Percentiles rank a stretch among this genome's conserved stretches.
These are phyloP conservation scores for Maniola jurtina DNA, from an alignment of 1,140 invertebrate genomes.

Conservation along the genomic window DNA sequence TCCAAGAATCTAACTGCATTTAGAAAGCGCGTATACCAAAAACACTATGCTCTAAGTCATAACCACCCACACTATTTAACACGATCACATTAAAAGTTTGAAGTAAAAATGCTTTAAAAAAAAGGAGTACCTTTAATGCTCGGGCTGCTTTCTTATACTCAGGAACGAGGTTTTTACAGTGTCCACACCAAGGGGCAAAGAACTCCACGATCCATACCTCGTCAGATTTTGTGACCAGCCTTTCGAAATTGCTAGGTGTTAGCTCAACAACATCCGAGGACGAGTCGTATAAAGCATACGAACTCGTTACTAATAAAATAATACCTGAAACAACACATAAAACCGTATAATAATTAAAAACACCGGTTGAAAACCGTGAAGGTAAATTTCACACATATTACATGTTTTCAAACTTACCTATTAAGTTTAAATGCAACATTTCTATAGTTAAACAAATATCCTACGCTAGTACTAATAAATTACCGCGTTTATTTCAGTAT, in stretches of 20 bases:
- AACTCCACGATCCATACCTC: conserved; percentile 96
- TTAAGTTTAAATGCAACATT: conserved; percentile 54
- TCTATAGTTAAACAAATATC: conserved; percentile 34
- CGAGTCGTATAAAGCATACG: conserved; percentile 87
- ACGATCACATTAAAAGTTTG: too few relatives aligned
- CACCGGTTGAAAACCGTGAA: conserved; percentile 45
- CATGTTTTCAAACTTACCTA: conserved; percentile 67
- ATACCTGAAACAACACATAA: conserved; percentile 56
- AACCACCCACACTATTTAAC: too few relatives aligned
- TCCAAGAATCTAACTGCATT: too few relatives aligned
- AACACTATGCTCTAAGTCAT: too few relatives aligned
- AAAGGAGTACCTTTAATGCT: conserved; percentile 86
- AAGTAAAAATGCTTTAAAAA: too few relatives aligned
- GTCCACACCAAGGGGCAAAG: conserved; percentile 96
- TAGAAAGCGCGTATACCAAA: too few relatives aligned
- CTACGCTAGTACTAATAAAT: conserved; percentile 15
- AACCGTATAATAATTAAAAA: conserved; percentile 33
- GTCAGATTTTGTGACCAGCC: conserved; percentile 90
- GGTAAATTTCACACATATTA: conserved; percentile 44
- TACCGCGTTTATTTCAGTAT: conserved; percentile 19
- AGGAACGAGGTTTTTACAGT: conserved; percentile 89
- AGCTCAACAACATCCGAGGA: conserved; percentile 94
- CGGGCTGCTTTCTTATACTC: conserved; percentile 94
- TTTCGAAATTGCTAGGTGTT: conserved; percentile 94
- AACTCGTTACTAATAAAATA: conserved; percentile 61